phyloP scores from a whole-genome alignment of 2,888 invertebrate species.

The Lamellibrachia satsuma region DNA sequence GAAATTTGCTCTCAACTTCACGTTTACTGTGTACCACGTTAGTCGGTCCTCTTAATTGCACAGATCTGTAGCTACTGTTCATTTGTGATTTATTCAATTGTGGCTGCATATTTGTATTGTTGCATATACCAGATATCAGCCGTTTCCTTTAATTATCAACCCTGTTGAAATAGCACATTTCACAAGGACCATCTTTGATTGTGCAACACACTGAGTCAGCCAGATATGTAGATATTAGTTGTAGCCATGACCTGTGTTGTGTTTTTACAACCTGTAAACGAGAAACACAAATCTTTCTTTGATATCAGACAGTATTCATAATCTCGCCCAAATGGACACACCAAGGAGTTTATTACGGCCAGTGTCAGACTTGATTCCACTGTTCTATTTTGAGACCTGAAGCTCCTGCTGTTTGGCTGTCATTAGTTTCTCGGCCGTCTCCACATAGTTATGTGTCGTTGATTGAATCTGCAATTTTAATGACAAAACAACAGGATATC shows the following conservation, averaged over 20 bases:
- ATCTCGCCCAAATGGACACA: not conserved
- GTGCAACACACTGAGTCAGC: not conserved
- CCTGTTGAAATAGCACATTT: not conserved
- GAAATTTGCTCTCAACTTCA: not conserved
- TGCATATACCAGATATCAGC: not conserved
- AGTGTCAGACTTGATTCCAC: not conserved
- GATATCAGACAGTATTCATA: not conserved
- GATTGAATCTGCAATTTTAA: not conserved
- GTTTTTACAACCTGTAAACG: not conserved
- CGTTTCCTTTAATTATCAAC: not conserved
- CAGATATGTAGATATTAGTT: not conserved
- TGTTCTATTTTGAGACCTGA: not conserved
- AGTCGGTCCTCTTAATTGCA: not conserved
- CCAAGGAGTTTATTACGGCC: not conserved
- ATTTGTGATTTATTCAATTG: not conserved
- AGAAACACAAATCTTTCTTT: not conserved
- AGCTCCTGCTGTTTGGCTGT: slow-evolving; percentile 67
- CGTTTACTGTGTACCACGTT: not conserved
- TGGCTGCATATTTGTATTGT: not conserved
- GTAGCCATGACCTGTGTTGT: not conserved
- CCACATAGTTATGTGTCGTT: slow-evolving; percentile 73
- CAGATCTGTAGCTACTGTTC: not conserved
- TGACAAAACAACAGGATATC: no score
- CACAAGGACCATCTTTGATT: not conserved
- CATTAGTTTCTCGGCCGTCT: slow-evolving; percentile 74